Conservation (phyloP, 2,797 vertebrate species). For the Alosa sapidissima region DNA sequence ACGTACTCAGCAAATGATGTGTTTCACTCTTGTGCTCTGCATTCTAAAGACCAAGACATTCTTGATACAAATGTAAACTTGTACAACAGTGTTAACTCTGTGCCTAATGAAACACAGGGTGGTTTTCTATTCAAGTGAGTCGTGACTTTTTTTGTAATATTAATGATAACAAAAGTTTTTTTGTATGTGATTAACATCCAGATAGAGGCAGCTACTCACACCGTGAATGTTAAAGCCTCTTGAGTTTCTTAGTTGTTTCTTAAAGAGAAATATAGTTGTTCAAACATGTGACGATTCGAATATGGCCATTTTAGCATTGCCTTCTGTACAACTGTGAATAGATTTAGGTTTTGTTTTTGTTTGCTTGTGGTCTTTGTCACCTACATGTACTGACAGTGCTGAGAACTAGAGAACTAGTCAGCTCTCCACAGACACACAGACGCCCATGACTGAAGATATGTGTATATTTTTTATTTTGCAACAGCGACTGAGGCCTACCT, state of each 20-base stretch:
- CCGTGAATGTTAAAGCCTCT: slow-evolving; percentile 10
- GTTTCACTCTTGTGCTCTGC: slow-evolving; percentile 6
- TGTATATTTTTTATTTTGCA: neutral
- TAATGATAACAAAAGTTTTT: neutral
- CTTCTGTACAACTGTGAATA: slow-evolving; percentile 19
- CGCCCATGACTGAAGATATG: slow-evolving; percentile 16
- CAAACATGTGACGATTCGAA: slow-evolving; percentile 4
- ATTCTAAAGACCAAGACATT: slow-evolving; percentile 21
- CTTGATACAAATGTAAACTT: slow-evolving; percentile 24
- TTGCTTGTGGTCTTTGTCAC: slow-evolving; percentile 19
- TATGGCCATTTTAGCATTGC: neutral
- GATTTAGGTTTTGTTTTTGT: slow-evolving; percentile 5
- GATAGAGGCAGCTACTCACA: slow-evolving; percentile 14
- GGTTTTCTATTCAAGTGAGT: slow-evolving; percentile 36
- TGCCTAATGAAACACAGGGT: slow-evolving; percentile 33
- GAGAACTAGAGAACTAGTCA: neutral
- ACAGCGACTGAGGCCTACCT: neutral
- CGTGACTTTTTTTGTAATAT: slow-evolving; percentile 37
- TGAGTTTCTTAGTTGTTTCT: slow-evolving; percentile 19
- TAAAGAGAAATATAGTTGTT: neutral
- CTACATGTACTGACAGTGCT: neutral
- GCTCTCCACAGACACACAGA: neutral
- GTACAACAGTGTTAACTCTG: slow-evolving; percentile 22
- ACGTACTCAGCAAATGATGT: neutral
- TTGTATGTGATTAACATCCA: slow-evolving; percentile 30